These are phyloP conservation scores for Varroa destructor DNA, from an alignment of 1,140 invertebrate genomes.

Conservation along the genomic window DNA sequence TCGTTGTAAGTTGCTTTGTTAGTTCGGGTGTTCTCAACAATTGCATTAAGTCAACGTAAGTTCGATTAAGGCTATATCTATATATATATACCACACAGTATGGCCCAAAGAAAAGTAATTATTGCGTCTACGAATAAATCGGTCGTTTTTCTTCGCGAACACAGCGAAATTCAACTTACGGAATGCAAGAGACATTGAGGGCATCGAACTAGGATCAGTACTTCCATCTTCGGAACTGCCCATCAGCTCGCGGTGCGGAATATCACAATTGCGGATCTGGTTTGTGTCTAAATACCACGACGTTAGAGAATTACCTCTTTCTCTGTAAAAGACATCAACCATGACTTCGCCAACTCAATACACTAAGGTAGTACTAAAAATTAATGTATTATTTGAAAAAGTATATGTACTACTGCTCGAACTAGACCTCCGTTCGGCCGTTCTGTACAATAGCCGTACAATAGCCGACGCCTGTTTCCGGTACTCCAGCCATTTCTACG, in stretches of 20 bases:
- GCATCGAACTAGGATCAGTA: conserved; percentile 4
- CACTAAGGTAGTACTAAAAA: background rate
- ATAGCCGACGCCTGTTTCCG: background rate
- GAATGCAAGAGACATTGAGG: background rate
- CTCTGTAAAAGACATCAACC: background rate
- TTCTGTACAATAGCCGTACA: background rate
- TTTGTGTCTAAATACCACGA: conserved; percentile 23
- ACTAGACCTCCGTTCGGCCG: background rate
- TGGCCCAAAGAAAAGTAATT: no score
- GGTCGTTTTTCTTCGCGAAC: no score
- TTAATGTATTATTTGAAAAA: no score
- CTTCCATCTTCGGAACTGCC: conserved; percentile 24
- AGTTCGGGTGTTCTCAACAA: no score
- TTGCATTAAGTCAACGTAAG: no score
- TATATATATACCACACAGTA: no score
- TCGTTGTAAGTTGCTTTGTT: no score
- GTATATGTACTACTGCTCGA: background rate
- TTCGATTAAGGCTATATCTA: no score
- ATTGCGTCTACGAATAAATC: no score
- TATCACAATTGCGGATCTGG: conserved; percentile 27
- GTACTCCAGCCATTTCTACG: background rate
- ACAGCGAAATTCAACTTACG: no score
- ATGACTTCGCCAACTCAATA: background rate
- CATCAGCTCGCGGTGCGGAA: conserved; percentile 14
- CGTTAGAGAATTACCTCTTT: background rate